phyloP scores from a whole-genome alignment of 2,797 vertebrate species.

The Enteromius afrohamiltoni region DNA sequence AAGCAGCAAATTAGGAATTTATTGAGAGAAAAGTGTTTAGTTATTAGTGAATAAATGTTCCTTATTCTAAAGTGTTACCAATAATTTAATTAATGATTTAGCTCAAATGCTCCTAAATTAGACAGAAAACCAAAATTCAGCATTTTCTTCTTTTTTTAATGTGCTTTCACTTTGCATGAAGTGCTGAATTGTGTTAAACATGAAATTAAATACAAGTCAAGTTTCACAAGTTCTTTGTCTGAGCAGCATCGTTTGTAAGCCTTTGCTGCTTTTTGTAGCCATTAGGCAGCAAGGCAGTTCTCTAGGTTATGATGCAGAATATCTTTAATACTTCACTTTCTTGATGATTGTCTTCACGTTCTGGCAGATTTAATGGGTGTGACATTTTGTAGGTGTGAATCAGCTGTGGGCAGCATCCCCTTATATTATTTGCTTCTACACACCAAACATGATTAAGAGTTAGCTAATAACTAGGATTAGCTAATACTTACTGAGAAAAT shows the following conservation, averaged over 20 bases:
- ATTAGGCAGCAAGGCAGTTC: neutral
- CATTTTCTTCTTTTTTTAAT: neutral
- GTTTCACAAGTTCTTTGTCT: neutral
- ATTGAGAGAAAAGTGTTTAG: too few species aligned
- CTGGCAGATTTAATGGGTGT: conserved; percentile 52
- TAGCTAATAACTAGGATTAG: neutral
- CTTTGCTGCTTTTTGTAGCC: neutral
- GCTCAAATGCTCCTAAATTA: neutral
- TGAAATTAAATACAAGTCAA: neutral
- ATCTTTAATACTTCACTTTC: neutral
- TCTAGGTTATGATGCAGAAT: neutral
- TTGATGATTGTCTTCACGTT: conserved; percentile 41
- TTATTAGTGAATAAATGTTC: too few species aligned
- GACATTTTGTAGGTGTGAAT: conserved; percentile 38
- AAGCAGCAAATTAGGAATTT: too few species aligned
- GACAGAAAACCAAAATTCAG: neutral
- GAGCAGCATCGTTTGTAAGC: neutral
- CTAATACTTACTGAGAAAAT: neutral
- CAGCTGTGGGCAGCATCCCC: conserved; percentile 30
- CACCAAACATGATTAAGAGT: neutral
- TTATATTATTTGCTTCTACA: conserved; percentile 21
- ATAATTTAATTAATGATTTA: neutral
- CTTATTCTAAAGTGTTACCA: too few species aligned
- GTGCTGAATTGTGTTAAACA: neutral
- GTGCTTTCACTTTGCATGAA: neutral